These are phyloP conservation scores for Knipowitschia caucasica DNA, from an alignment of 2,797 vertebrate genomes.

Conservation along the genomic window DNA sequence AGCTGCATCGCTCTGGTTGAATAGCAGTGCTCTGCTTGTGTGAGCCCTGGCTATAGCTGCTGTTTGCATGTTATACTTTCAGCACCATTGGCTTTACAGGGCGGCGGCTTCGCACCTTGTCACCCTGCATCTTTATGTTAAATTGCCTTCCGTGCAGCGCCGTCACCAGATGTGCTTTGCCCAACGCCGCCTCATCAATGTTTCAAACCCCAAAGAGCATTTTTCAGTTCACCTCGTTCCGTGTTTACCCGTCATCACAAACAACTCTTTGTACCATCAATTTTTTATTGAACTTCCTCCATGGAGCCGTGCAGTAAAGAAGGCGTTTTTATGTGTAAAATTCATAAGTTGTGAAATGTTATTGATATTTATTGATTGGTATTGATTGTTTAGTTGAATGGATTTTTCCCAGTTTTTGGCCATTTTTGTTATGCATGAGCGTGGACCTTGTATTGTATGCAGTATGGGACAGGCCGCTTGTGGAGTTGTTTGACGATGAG, in stretches of 20 bases:
- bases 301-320: neutral
- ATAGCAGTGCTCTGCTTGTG: too few relatives aligned
- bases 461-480: too few relatives aligned
- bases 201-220: slow-evolving; percentile 6
- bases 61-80: slow-evolving; percentile 2
- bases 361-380: neutral
- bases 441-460: too few relatives aligned
- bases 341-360: neutral
- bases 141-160: neutral
- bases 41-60: neutral
- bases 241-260: slow-evolving; percentile 1
- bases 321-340: neutral
- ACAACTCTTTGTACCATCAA: slow-evolving; percentile 9
- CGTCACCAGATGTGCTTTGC: neutral
- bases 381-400: too few relatives aligned
- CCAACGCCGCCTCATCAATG: neutral
- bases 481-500: too few relatives aligned
- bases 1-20: too few relatives aligned
- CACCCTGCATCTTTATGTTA: neutral
- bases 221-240: neutral
- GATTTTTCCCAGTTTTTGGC: too few relatives aligned
- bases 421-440: too few relatives aligned
- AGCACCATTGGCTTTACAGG: slow-evolving; percentile 4
- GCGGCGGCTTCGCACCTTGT: neutral
- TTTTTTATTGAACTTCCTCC: slow-evolving; percentile 2